Base-by-base conservation (phyloP, 2,113 vertebrate species). In the Pygoscelis adeliae region DNA sequence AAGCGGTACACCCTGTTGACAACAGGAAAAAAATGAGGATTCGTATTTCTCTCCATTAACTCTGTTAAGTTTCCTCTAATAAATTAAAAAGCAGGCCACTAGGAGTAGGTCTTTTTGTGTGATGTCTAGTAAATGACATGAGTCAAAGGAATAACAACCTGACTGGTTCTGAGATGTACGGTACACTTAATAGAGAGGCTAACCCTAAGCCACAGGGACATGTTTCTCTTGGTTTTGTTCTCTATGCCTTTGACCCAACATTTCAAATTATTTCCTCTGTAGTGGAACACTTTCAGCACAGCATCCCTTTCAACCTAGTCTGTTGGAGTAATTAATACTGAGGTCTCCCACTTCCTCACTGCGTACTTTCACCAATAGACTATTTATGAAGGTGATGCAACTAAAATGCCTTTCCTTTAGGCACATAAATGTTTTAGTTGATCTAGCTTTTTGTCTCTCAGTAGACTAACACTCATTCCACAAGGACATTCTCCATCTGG, bases 391-490 rank as follows among this genome's bases (percentile, higher is more conserved):
- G 82, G 92, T 96, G 92, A 70, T 92, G 85, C 93, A 97, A 85
- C 87, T 96, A 80, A 94, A 97, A 94, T 83, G 71, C 74, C 76
- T 96, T 93, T 94, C 62, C 82, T 92, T 97, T 91, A 86, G 93
- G 87, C 82, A 83, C 70, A 92, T 96, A 66, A 94, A 97, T 97
- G 74, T 95, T 97, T 96, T 94, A 96, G 97, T 95, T 94, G 87
- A 91, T 95, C 1, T n/a, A 87, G 89, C 59, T 73, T 95, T 94
- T 93, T 95, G 80, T 95, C 90, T 96, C 91, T 83, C 34, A 6
- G 62, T 61, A 86, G 90, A 77, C 87, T 93, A 92, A 90, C 82
- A 56, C 83, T 89, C n/a, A 16, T 93, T 95, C 79, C 58, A 50
- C 95, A 95, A 95, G 87, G 95, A 92, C 82, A 62, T 94, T 91